A percentile compares a stretch with the other conserved stretches of the same genome.
Evolutionary conservation across 1,140 invertebrate genomes (phyloP).

Genomic region (Sitophilus oryzae): DNA sequence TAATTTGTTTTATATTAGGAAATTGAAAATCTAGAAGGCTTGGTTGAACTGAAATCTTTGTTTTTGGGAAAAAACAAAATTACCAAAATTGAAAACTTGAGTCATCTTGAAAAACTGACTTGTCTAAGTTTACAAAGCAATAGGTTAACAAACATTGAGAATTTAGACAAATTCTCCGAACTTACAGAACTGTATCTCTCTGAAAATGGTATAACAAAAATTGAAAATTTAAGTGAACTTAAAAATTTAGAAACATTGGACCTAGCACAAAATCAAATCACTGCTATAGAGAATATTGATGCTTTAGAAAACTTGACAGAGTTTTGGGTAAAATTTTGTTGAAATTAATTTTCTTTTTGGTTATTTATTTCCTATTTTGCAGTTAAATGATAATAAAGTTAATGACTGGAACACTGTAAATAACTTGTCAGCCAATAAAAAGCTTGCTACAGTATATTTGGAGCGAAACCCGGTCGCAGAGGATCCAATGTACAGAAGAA

Average conservation of each 20-base stretch:
- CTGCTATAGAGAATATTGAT: conserved; percentile 70
- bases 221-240: conserved; percentile 69
- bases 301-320: conserved; percentile 77
- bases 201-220: conserved; percentile 81
- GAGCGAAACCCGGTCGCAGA: conserved; percentile 85
- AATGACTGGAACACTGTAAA: conserved; percentile 81
- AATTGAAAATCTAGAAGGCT: conserved; percentile 77
- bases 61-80: conserved; percentile 98
- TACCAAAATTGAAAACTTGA: conserved; percentile 79
- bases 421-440: conserved; percentile 64
- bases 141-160: conserved; percentile 82
- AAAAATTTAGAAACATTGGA: conserved; percentile 78
- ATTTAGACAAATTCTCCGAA: conserved; percentile 65
- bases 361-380: conserved; percentile 36
- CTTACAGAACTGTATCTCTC: conserved; percentile 90
- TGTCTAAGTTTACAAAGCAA: conserved; percentile 89
- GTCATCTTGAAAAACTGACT: conserved; percentile 67
- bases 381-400: conserved; percentile 92
- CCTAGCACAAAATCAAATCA: conserved; percentile 83
- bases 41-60: conserved; percentile 68
- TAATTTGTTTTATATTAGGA: conserved; percentile 48
- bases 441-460: conserved; percentile 85
- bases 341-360: conserved; percentile 3
- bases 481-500: conserved; percentile 83
- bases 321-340: conserved; percentile 74